These are phyloP conservation scores for Diadumene lineata DNA, from an alignment of 92 coral and sea anemone genomes.

Conservation along the genomic window DNA sequence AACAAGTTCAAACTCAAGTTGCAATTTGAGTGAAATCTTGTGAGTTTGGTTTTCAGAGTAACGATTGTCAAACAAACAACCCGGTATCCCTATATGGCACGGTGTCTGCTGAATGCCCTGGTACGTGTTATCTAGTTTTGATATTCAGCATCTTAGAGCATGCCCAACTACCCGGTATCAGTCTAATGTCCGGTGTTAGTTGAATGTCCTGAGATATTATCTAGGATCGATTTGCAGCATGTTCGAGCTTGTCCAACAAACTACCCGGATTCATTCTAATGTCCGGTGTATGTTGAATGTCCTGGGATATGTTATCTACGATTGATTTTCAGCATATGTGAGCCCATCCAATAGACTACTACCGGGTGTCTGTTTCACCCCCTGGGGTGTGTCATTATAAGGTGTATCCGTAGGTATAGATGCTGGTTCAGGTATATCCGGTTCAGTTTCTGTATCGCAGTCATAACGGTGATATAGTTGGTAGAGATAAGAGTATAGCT, in stretches of 20 bases:
- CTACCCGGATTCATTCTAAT: not conserved
- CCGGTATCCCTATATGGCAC: too few species aligned
- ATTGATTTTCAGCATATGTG: not conserved
- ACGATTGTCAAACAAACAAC: not conserved
- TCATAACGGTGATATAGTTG: constrained; percentile 67
- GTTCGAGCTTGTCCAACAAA: not conserved
- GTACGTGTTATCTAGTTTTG: not conserved
- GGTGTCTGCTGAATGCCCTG: not conserved
- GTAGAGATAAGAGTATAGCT: constrained; percentile 60
- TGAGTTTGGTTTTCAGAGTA: too few species aligned
- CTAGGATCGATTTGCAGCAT: not conserved
- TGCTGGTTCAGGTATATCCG: constrained; percentile 11
- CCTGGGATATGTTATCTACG: too few species aligned
- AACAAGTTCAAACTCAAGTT: too few species aligned
- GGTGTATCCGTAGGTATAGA: not conserved
- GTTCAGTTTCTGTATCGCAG: constrained; percentile 70
- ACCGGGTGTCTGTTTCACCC: not conserved
- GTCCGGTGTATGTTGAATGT: too few species aligned
- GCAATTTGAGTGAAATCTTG: too few species aligned
- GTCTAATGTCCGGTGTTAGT: too few species aligned
- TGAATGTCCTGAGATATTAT: too few species aligned
- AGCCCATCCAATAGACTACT: not conserved
- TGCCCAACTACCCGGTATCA: not conserved
- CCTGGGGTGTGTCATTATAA: not conserved
- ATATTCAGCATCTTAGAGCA: not conserved